Conservation (phyloP, 2,888 invertebrate genomes). For the Oscheius onirici region DNA sequence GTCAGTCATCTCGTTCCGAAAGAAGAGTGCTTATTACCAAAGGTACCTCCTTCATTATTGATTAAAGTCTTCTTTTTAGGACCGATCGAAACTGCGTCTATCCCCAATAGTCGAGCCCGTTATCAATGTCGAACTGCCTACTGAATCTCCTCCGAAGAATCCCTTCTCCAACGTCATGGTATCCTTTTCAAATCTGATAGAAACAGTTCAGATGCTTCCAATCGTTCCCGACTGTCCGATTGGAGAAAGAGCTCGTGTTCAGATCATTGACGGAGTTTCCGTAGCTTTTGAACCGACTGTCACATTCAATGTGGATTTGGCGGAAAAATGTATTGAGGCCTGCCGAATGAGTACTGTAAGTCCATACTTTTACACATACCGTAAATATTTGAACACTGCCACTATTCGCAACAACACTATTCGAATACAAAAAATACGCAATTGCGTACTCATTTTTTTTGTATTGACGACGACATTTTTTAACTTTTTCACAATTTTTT, state of each 20-base stretch:
- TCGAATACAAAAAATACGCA: too few relatives aligned
- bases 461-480: too few relatives aligned
- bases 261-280: constrained; percentile 68
- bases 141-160: constrained; percentile 4
- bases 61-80: too few relatives aligned
- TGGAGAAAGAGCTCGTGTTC: constrained; percentile 56
- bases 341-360: constrained; percentile 62
- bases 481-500: too few relatives aligned
- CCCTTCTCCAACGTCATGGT: constrained; percentile 31
- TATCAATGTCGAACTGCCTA: not conserved
- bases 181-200: not conserved
- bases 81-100: constrained; percentile 14
- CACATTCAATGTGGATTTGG: constrained; percentile 35
- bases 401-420: too few relatives aligned
- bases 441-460: too few relatives aligned
- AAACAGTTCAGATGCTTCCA: constrained; percentile 41
- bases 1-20: constrained; percentile 22
- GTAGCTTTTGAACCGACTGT: constrained; percentile 42
- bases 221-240: constrained; percentile 58
- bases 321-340: constrained; percentile 63
- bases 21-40: constrained; percentile 19
- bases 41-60: constrained; percentile 2
- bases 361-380: not conserved
- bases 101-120: constrained; percentile 19
- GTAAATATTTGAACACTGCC: too few relatives aligned